Base-by-base conservation (phyloP, 2,797 vertebrate genomes). In the Staurois parvus region DNA sequence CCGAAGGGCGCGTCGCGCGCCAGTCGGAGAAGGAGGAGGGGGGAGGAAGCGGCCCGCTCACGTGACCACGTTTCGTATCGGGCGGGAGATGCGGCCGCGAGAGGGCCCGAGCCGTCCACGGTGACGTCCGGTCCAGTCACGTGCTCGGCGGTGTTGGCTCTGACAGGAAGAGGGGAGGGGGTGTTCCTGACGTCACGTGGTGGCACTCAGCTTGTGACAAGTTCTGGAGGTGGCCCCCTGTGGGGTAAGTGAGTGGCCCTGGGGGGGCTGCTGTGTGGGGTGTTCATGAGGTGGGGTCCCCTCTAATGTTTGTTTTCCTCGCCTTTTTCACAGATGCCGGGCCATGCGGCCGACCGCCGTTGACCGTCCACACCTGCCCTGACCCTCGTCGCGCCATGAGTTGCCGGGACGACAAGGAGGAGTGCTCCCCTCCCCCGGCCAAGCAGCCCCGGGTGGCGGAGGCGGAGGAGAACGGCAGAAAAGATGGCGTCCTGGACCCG, bases 111-210 rank as follows among this genome's bases (percentile, higher is more conserved):
- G 72, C 72, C 34, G 42, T 37, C 29, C 59, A 40, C 56, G 68
- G 72, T 81, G 72, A 86, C 84, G 84, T 52, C 13, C 48, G 79
- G 37, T 37, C 9, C 30, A 32, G 73, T 86, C 84, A 86, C 79
- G 84, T 86, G 84, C 32, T 12, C 4, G 4, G 72, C 32, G 42
- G 84, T 74, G 66, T n/a, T 45, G 9, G 66, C 15, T 45, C 34
- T 75, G 78, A 76, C 72, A 81, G 84, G 77, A 45, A 37, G 37
- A 1, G 10, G 37, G 42, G 42, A 3, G 9, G 10, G 37, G 42
- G 42, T 12, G 40, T 32, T 9, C 8, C 59, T 86, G 66, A 86
- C 84, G 79, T 86, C 84, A 86, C 83, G 83, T 81, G 84, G 72
- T 85, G 72, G 64, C 79, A 56, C 52, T n/a, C 12, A n/a, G n/a